Evolutionary conservation across 2,797 vertebrate species (phyloP).

Genomic region (Geotrypetes seraphini): DNA sequence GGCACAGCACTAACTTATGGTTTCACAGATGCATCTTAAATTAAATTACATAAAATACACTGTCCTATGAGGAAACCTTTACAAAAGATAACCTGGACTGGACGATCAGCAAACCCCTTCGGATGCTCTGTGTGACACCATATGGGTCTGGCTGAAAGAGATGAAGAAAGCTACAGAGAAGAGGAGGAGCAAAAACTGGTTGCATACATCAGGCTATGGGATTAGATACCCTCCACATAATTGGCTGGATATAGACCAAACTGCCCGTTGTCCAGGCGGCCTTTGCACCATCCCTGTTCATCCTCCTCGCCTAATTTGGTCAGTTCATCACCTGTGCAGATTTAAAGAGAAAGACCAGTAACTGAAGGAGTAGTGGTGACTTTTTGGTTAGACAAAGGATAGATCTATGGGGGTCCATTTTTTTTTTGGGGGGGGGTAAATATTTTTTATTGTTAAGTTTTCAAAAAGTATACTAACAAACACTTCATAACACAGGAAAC

Average conservation of each 20-base stretch:
- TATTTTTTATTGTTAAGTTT: too few relatives aligned
- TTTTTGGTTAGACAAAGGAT: too few relatives aligned
- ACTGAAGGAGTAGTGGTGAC: too few relatives aligned
- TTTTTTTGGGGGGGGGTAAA: too few relatives aligned
- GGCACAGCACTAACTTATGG: constrained; percentile 14
- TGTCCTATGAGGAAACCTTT: constrained; percentile 52
- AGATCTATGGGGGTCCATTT: too few relatives aligned
- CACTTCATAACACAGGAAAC: too few relatives aligned
- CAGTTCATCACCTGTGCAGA: constrained; percentile 81
- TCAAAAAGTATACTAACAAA: too few relatives aligned
- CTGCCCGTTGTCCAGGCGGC: constrained; percentile 84
- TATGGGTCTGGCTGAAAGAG: constrained; percentile 23
- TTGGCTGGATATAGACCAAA: constrained; percentile 95
- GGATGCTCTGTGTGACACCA: too few relatives aligned
- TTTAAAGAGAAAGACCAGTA: too few relatives aligned
- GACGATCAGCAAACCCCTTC: constrained; percentile 87
- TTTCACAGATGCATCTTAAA: constrained; percentile 18
- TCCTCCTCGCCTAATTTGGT: constrained; percentile 94
- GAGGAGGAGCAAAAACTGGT: not conserved
- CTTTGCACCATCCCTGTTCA: constrained; percentile 96
- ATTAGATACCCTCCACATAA: constrained; percentile 90
- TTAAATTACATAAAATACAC: constrained; percentile 49
- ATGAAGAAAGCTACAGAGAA: constrained; percentile 25
- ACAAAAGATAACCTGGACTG: constrained; percentile 75
- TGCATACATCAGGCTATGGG: constrained; percentile 13